Conservation (phyloP, 2,113 vertebrate genomes). For the Phodopus roborovskii region DNA sequence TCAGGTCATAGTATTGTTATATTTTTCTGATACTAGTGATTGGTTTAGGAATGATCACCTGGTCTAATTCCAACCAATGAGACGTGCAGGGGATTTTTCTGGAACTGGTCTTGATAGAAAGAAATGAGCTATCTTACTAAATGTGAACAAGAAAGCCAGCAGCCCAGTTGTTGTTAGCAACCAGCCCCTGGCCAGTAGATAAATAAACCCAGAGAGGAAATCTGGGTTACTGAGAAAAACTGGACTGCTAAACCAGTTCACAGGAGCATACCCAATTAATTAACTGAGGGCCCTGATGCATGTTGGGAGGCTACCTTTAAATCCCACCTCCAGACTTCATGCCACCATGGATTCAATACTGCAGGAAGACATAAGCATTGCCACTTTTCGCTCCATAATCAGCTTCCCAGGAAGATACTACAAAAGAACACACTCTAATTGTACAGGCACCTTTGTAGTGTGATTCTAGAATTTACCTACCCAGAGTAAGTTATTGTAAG, state of each 20-base stretch:
- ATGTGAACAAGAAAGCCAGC: not conserved
- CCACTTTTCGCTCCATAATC: not conserved
- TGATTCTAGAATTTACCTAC: not conserved
- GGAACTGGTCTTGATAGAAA: not conserved
- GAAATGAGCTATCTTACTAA: not conserved
- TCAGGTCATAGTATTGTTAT: not conserved
- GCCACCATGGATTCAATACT: not conserved
- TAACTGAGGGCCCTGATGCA: not conserved
- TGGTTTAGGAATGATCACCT: not conserved
- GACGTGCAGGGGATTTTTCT: not conserved
- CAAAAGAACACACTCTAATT: not conserved
- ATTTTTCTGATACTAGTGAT: not conserved
- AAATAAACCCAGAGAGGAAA: not conserved
- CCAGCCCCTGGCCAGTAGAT: not conserved
- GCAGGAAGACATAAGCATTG: not conserved
- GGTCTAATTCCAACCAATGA: not conserved
- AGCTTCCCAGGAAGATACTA: slow-evolving; percentile 19
- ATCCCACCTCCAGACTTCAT: not conserved
- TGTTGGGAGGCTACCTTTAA: not conserved
- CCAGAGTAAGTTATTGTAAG: not conserved
- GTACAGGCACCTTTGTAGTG: not conserved
- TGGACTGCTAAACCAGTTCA: not conserved
- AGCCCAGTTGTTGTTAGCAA: not conserved
- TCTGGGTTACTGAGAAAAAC: slow-evolving; percentile 1
- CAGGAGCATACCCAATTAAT: not conserved